These are phyloP conservation scores for Eubucco bourcierii DNA, from an alignment of 2,113 vertebrate species.

Conservation along the genomic window DNA sequence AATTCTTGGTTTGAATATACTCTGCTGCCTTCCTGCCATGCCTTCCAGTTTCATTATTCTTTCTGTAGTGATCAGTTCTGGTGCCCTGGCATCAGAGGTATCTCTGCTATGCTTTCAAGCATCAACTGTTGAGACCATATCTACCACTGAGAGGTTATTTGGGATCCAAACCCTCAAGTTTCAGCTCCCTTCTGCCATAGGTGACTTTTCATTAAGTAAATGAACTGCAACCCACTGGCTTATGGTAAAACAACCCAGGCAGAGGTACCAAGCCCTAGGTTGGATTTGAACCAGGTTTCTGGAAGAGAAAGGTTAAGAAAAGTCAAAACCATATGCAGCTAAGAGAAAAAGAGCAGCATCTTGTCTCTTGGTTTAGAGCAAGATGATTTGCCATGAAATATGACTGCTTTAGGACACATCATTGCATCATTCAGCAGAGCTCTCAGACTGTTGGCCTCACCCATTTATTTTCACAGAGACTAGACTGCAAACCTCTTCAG, in stretches of 20 bases:
- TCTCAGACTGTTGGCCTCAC: conserved; percentile 14
- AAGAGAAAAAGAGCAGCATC: not conserved
- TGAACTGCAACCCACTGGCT: not conserved
- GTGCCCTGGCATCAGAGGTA: not conserved
- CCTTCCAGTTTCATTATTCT: not conserved
- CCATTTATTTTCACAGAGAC: conserved; percentile 24
- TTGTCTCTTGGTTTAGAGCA: not conserved
- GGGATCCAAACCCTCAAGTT: not conserved
- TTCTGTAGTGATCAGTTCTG: not conserved
- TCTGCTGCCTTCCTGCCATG: fast-evolving
- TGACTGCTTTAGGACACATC: conserved; percentile 11
- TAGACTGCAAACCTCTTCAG: not conserved
- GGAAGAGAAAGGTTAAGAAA: not conserved
- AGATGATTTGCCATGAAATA: conserved; percentile 42
- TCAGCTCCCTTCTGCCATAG: not conserved
- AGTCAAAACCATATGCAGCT: not conserved
- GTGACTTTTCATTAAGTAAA: not conserved
- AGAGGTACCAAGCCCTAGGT: not conserved
- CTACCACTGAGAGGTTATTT: fast-evolving
- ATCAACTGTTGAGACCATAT: not conserved
- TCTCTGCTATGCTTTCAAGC: not conserved
- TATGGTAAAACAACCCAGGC: not conserved
- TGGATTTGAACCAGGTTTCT: not conserved
- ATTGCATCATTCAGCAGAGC: conserved; percentile 25
- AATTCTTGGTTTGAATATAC: not conserved